These are phyloP conservation scores for Cathartes aura DNA, from an alignment of 2,113 vertebrate genomes.

Conservation along the genomic window DNA sequence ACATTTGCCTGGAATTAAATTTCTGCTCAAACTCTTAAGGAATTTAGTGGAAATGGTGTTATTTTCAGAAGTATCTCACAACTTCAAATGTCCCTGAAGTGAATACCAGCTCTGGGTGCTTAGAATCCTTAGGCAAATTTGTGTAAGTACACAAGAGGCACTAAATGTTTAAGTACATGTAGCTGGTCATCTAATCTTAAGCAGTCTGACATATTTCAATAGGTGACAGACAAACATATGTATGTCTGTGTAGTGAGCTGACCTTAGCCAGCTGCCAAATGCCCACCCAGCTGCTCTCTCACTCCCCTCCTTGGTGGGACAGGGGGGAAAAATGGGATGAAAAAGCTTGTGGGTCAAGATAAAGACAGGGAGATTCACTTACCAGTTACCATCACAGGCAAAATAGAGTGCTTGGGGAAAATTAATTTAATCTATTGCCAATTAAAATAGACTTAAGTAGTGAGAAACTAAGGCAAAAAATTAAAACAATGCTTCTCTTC, in stretches of 20 bases:
- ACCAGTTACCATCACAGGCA: too few relatives aligned
- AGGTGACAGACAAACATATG: not conserved
- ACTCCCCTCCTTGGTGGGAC: not conserved
- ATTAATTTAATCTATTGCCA: not conserved
- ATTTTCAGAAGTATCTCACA: not conserved
- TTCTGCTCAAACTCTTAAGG: not conserved
- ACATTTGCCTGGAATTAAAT: not conserved
- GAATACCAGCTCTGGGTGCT: not conserved
- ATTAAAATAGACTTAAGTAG: not conserved
- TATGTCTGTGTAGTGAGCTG: too few relatives aligned
- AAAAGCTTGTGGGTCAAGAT: not conserved
- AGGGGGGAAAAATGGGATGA: not conserved
- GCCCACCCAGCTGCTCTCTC: not conserved
- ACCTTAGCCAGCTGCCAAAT: not conserved
- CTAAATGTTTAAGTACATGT: not conserved
- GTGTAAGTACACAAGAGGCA: fast-evolving
- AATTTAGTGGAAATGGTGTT: not conserved
- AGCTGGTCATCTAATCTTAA: not conserved
- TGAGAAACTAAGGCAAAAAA: not conserved
- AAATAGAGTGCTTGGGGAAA: not conserved
- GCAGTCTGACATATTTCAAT: not conserved
- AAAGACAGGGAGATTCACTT: not conserved
- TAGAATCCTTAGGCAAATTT: not conserved
- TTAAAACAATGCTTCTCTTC: fast-evolving
- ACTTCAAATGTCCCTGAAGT: not conserved